Conservation (phyloP, 2,797 vertebrate genomes). For the Rallus crepitans region DNA sequence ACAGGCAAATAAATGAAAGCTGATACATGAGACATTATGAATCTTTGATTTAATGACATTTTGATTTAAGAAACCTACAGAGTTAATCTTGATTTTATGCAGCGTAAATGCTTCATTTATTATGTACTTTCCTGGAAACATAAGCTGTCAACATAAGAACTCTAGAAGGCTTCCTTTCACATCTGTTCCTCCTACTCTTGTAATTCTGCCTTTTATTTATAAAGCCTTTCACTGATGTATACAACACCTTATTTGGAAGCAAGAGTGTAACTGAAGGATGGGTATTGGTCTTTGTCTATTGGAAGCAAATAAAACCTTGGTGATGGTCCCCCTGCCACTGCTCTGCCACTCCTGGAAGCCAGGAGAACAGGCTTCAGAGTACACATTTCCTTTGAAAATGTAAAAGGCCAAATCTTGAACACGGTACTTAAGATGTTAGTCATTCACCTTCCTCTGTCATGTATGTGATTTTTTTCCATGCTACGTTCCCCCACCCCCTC, state of each 20-base stretch:
- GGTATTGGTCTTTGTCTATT: not conserved
- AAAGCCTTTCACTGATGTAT: not conserved
- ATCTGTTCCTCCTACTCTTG: not conserved
- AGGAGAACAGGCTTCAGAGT: not conserved
- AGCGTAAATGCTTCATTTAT: not conserved
- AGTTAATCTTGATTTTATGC: not conserved
- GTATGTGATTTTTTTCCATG: not conserved
- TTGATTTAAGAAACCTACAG: not conserved
- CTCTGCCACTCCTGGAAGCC: not conserved
- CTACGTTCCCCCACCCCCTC: accelerated
- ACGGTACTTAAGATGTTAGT: not conserved
- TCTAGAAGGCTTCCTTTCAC: not conserved
- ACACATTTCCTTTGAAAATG: not conserved
- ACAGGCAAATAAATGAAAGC: not conserved
- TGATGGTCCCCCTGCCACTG: not conserved
- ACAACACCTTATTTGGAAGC: not conserved
- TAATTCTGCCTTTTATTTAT: not conserved
- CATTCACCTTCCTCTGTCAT: not conserved
- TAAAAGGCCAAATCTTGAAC: not conserved
- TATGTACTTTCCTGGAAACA: not conserved
- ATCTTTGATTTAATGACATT: not conserved
- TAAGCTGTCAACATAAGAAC: not conserved
- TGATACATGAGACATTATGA: not conserved
- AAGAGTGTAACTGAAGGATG: not conserved
- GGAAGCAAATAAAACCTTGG: not conserved